A percentile compares a stretch with the other conserved stretches of the same genome.
These are phyloP conservation scores for Xestia xanthographa DNA, from an alignment of 2,888 invertebrate species.

Conservation along the genomic window DNA sequence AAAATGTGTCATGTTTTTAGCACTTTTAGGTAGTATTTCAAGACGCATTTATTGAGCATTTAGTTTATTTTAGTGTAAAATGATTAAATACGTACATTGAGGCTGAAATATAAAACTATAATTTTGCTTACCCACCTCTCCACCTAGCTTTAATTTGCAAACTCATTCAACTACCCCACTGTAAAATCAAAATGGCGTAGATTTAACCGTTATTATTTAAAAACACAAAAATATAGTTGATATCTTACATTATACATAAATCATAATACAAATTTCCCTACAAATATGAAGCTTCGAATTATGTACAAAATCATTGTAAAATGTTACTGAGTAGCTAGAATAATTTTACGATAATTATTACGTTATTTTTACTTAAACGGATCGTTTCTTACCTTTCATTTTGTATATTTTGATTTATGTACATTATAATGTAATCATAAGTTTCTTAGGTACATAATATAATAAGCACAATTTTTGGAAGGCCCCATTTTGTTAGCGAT, in stretches of 20 bases:
- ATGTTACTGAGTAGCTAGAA: constrained; percentile 84
- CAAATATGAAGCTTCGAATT: constrained; percentile 83
- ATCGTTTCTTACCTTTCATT: constrained; percentile 55
- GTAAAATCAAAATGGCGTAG: not conserved
- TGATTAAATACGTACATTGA: constrained; percentile 32
- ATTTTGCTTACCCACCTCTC: constrained; percentile 10
- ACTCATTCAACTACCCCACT: not conserved
- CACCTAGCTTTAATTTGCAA: constrained; percentile 15
- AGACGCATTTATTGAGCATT: constrained; percentile 39
- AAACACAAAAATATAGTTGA: constrained; percentile 40
- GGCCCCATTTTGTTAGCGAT: constrained; percentile 59
- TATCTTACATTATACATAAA: constrained; percentile 52
- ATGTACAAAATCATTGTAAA: constrained; percentile 87
- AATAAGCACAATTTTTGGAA: constrained; percentile 54
- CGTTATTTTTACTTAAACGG: constrained; percentile 59
- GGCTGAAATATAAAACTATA: constrained; percentile 20
- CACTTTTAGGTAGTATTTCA: constrained; percentile 10
- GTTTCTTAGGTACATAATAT: constrained; percentile 50
- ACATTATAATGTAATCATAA: constrained; percentile 54
- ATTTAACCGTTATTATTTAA: constrained; percentile 20
- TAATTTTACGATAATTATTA: constrained; percentile 78
- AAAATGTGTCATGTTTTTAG: constrained; percentile 1
- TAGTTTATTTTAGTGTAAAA: constrained; percentile 18
- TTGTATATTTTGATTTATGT: constrained; percentile 68
- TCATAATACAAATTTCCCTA: constrained; percentile 68